Evolutionary conservation across 2,888 invertebrate species (phyloP).

Genomic region (Polyploca ridens): DNA sequence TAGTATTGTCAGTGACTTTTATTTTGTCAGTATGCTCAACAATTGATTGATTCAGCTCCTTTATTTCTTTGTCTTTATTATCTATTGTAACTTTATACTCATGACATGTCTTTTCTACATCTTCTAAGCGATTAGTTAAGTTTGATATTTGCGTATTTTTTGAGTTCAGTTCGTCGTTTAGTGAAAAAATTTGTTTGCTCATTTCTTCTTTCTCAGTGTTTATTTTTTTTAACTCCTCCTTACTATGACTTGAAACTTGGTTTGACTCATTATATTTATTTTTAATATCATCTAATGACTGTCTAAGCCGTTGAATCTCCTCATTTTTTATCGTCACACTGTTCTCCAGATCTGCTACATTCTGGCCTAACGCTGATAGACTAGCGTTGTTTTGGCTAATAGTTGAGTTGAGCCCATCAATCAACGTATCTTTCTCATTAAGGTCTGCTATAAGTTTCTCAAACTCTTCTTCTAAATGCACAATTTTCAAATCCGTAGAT

Average conservation of each 20-base stretch:
- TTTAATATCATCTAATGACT: slow-evolving; percentile 43
- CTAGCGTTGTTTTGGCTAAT: slow-evolving; percentile 50
- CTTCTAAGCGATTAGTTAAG: slow-evolving; percentile 44
- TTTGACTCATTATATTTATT: slow-evolving; percentile 41
- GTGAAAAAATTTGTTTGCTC: slow-evolving; percentile 48
- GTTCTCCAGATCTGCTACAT: slow-evolving; percentile 51
- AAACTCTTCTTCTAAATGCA: slow-evolving; percentile 71
- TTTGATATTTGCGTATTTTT: slow-evolving; percentile 58
- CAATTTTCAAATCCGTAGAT: slow-evolving; percentile 59
- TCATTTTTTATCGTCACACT: slow-evolving; percentile 52
- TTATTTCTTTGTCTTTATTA: slow-evolving; percentile 67
- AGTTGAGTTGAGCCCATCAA: slow-evolving; percentile 59
- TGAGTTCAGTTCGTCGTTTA: slow-evolving; percentile 56
- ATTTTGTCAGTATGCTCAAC: slow-evolving; percentile 64
- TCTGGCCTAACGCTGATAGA: slow-evolving; percentile 47
- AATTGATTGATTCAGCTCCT: slow-evolving; percentile 67
- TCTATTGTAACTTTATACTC: slow-evolving; percentile 49
- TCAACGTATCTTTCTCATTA: slow-evolving; percentile 70
- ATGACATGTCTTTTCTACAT: slow-evolving; percentile 43
- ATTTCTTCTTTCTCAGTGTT: slow-evolving; percentile 61
- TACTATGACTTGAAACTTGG: slow-evolving; percentile 41
- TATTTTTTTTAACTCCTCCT: slow-evolving; percentile 56
- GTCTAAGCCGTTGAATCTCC: slow-evolving; percentile 61
- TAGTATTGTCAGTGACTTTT: slow-evolving; percentile 52
- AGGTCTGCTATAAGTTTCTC: slow-evolving; percentile 62